These are phyloP conservation scores for Morpho deidamia DNA, from an alignment of 2,888 invertebrate genomes.

Conservation along the genomic window DNA sequence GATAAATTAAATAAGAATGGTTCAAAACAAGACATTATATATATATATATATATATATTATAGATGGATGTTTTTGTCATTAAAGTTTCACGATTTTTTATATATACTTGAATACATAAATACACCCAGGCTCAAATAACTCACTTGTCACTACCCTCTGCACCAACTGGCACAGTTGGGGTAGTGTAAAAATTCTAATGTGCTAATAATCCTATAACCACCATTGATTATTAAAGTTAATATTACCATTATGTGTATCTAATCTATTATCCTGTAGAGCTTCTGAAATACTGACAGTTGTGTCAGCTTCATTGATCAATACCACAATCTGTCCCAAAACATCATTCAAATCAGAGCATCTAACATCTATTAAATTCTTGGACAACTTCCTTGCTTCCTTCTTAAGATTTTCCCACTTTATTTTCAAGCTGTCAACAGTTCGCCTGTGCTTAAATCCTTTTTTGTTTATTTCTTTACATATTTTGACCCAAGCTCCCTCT, in stretches of 20 bases:
- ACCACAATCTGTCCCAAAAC: slow-evolving; percentile 37
- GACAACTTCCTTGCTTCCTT: slow-evolving; percentile 42
- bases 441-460: slow-evolving; percentile 41
- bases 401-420: slow-evolving; percentile 64
- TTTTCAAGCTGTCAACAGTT: slow-evolving; percentile 45
- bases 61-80: no score
- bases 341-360: slow-evolving; percentile 32
- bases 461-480: slow-evolving; percentile 50
- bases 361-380: slow-evolving; percentile 43
- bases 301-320: slow-evolving; percentile 41
- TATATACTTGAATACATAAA: no score
- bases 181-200: no score
- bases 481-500: slow-evolving; percentile 52
- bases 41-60: no score
- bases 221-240: no score
- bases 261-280: slow-evolving; percentile 18
- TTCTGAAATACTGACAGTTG: slow-evolving; percentile 24
- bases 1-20: no score
- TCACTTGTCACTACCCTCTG: no score
- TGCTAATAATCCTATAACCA: no score
- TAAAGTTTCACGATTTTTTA: no score
- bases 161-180: no score
- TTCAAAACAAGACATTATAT: no score
- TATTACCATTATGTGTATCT: slow-evolving; percentile 25
- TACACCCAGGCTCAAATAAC: no score